Percentiles rank a stretch among this genome's conserved stretches.
Conservation (phyloP, 53 echinoderm and acorn worm genomes). For the Astropecten irregularis region DNA sequence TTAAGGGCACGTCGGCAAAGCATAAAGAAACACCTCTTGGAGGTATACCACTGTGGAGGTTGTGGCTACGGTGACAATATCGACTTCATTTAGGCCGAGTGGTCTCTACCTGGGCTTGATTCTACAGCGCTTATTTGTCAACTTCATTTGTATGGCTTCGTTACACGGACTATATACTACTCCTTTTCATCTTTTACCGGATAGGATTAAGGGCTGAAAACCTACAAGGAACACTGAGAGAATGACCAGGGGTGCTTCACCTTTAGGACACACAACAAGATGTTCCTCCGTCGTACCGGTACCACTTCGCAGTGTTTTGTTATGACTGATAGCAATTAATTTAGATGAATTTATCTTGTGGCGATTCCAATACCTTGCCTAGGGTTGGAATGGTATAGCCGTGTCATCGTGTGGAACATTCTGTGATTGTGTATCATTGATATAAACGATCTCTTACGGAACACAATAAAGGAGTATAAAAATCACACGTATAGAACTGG, state of each 20-base stretch:
- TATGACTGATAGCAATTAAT: not conserved
- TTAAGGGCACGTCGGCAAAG: not conserved
- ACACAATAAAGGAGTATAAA: too few species aligned
- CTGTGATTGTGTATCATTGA: not conserved
- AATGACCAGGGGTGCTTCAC: conserved; percentile 3
- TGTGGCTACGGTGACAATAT: conserved; percentile 17
- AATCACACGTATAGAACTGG: too few species aligned
- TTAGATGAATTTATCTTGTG: conserved; percentile 7
- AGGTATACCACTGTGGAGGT: not conserved
- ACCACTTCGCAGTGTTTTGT: not conserved
- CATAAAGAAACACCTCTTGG: conserved; percentile 21
- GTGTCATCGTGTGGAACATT: not conserved
- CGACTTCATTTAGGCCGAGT: conserved; percentile 47
- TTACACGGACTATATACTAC: too few species aligned
- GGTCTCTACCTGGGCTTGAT: not conserved
- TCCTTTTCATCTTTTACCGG: not conserved
- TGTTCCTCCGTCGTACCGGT: not conserved
- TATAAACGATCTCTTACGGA: not conserved
- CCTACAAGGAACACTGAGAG: not conserved
- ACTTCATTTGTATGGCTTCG: not conserved
- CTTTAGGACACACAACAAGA: not conserved
- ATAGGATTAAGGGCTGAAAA: conserved; percentile 31
- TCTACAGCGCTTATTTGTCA: not conserved
- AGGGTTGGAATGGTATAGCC: not conserved
- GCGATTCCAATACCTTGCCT: not conserved